Conservation (phyloP, 2,113 vertebrate species). For the Acrocephalus arundinaceus region DNA sequence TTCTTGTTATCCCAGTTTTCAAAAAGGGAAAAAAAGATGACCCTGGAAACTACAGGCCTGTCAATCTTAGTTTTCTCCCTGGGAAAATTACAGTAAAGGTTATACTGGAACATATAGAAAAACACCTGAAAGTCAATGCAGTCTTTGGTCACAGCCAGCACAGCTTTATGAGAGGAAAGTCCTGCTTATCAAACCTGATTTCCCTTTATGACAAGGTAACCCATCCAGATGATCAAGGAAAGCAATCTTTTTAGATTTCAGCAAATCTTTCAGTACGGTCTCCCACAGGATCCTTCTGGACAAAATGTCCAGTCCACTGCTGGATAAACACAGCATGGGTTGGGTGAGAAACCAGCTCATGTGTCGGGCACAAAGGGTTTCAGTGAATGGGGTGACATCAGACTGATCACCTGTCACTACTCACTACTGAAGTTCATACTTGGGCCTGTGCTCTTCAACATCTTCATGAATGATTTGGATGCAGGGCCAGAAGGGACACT, state of each 20-base stretch:
- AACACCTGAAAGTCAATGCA: background rate
- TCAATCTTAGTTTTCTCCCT: background rate
- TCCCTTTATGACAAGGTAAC: background rate
- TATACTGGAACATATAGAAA: background rate
- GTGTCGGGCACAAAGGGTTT: accelerated
- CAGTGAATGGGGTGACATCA: background rate
- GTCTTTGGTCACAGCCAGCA: background rate
- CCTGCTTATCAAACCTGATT: background rate
- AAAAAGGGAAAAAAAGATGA: background rate
- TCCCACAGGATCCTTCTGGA: background rate
- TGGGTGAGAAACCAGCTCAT: background rate
- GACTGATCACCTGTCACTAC: too few species aligned
- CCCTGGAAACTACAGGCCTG: background rate
- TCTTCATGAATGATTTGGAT: background rate
- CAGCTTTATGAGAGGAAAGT: background rate
- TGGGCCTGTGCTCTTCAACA: background rate
- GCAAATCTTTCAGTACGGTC: background rate
- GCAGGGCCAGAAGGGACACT: background rate
- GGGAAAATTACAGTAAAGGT: background rate
- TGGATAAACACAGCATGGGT: background rate
- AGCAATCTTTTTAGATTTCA: background rate
- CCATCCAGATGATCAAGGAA: background rate
- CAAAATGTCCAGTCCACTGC: background rate
- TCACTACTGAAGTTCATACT: background rate
- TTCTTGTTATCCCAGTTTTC: background rate